Base-by-base conservation (phyloP, 2,888 invertebrate genomes). In the Spisula subtruncata region DNA sequence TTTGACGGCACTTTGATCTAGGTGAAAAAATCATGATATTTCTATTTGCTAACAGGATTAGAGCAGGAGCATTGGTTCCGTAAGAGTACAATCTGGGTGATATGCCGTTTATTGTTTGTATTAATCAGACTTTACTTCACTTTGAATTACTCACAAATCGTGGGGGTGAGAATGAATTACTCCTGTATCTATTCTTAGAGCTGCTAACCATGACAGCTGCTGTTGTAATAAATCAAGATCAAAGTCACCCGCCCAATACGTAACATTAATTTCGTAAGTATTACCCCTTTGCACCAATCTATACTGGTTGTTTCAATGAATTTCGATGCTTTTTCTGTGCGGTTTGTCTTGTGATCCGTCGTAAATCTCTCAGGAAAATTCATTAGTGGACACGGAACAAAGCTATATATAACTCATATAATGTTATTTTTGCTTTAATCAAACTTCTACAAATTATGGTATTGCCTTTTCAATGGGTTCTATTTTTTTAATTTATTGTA, bases 131-230 rank as follows among this genome's bases (percentile, higher is more conserved):
- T 66, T 25, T 10, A 66, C 25, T 66, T 66, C 25, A 25, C 25
- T 12, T 25, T 66, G 25, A 1, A 66, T 25, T 66, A 66, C 5
- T 25, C n/a, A n/a, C 0, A 10, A 41, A 25, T 66, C 25, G 60
- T n/a, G 60, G 60, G 60, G 60, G 60, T 66, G 60, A 66, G 60
- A 66, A 25, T 66, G 60, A n/a, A 66, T 66, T 66, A 66, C 25
- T 25, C 25, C 25, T 25, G 60, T n/a, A 12, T n/a, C 60, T n/a
- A 66, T 66, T 66, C 25, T 66, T 66, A 25, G 60, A 25, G 25
- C 25, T 25, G 25, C 60, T 25, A 25, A 66, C 60, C 6, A n/a
- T 6, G 60, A 66, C 60, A 66, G 60, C 60, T 66, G 60, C 60
- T 66, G 8, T 25, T 25, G 0, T n/a, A 5, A 66, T 66, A 66